A percentile compares a stretch with the other conserved stretches of the same genome.
Conservation (phyloP, 1,140 invertebrate genomes). For the Calephelis nemesis region DNA sequence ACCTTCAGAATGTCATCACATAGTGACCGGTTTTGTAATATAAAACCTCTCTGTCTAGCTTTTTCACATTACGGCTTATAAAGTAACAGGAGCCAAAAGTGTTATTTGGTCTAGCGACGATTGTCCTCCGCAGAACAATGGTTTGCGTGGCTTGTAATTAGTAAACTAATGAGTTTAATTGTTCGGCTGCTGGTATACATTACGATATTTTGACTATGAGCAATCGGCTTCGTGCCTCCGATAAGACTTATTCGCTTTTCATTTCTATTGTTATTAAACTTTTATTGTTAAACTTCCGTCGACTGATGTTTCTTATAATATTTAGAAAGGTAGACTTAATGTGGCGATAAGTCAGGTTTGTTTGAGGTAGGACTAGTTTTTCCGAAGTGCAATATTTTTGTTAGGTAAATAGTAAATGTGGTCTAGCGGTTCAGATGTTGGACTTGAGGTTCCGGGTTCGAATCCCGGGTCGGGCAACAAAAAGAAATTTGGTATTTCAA, state of each 20-base stretch:
- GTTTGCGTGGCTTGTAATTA: slow-evolving; percentile 52
- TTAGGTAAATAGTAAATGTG: too few species aligned
- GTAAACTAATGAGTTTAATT: slow-evolving; percentile 72
- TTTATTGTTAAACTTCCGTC: slow-evolving; percentile 48
- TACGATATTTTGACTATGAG: slow-evolving; percentile 70
- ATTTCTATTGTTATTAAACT: slow-evolving; percentile 57
- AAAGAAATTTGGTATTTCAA: too few species aligned
- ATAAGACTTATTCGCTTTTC: slow-evolving; percentile 57
- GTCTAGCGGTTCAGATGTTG: too few species aligned
- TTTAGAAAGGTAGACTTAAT: background rate
- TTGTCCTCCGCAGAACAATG: slow-evolving; percentile 70
- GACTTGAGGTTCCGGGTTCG: too few species aligned
- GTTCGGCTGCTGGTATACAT: slow-evolving; percentile 35
- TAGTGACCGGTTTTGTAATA: slow-evolving; percentile 44
- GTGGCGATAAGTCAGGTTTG: slow-evolving; percentile 1
- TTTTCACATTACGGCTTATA: slow-evolving; percentile 33
- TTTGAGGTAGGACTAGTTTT: too few species aligned
- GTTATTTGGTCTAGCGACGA: slow-evolving; percentile 74
- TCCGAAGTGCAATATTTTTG: too few species aligned
- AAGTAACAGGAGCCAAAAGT: slow-evolving; percentile 16
- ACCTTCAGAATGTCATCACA: slow-evolving; percentile 42
- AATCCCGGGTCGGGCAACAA: too few species aligned
- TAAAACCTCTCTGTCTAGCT: slow-evolving; percentile 47
- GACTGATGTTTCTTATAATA: slow-evolving; percentile 17
- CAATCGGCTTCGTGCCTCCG: slow-evolving; percentile 60